A percentile compares a stretch with the other conserved stretches of the same genome.
These are phyloP conservation scores for Aplysia californica DNA, from an alignment of 1,140 invertebrate species.

Conservation along the genomic window DNA sequence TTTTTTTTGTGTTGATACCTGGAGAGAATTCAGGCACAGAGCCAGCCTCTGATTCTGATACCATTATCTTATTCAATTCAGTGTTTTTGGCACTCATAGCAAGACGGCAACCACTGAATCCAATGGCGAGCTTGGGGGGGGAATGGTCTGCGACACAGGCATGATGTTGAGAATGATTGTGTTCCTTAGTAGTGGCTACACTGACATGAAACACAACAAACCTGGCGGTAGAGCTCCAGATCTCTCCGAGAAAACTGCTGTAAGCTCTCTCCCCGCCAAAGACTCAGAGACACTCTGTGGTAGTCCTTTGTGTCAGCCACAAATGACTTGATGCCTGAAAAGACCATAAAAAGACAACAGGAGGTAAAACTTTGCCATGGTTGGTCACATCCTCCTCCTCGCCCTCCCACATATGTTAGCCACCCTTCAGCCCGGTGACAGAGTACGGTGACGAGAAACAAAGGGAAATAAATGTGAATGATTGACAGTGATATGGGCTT, in stretches of 20 bases:
- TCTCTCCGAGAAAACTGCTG: conserved; percentile 34
- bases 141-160: background rate
- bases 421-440: no score
- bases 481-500: no score
- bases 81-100: background rate
- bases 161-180: background rate
- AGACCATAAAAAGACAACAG: no score
- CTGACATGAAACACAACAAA: background rate
- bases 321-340: conserved; percentile 30
- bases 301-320: conserved; percentile 39
- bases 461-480: no score
- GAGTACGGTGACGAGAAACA: no score
- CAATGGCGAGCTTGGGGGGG: background rate
- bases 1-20: no score
- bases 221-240: conserved; percentile 44
- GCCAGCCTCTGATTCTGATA: no score
- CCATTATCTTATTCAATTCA: background rate
- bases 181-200: background rate
- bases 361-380: no score
- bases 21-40: no score
- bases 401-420: no score
- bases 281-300: conserved; percentile 34
- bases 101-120: background rate
- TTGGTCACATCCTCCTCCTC: no score
- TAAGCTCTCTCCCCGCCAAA: conserved; percentile 43